phyloP scores from a whole-genome alignment of 2,113 vertebrate genomes.

The Muntiacus reevesi region DNA sequence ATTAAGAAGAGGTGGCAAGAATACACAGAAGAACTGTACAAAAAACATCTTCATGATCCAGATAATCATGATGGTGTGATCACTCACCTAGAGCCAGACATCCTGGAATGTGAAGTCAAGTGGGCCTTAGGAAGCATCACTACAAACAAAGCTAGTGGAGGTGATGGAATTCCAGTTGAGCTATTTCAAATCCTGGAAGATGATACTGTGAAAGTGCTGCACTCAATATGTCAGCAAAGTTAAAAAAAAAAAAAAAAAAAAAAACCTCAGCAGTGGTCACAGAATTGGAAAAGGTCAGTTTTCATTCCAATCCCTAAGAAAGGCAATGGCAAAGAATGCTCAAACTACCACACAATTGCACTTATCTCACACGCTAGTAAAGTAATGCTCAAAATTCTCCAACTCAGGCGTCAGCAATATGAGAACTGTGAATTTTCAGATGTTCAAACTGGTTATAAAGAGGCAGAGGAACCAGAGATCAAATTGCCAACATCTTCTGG shows the following conservation, averaged over 20 bases:
- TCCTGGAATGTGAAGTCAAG: background rate
- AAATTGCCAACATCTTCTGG: background rate
- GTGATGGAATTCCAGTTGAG: background rate
- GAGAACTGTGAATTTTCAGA: background rate
- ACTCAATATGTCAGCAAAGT: background rate
- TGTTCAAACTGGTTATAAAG: background rate
- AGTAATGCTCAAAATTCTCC: background rate
- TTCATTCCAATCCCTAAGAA: background rate
- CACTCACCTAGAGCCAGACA: background rate
- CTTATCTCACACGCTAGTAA: background rate
- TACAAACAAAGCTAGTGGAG: background rate
- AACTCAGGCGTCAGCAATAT: background rate
- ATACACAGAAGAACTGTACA: background rate
- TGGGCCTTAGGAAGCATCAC: background rate
- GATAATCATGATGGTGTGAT: background rate
- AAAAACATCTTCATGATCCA: background rate
- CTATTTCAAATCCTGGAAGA: background rate
- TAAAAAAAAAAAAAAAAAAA: background rate
- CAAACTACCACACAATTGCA: fast-evolving
- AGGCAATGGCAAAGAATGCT: background rate
- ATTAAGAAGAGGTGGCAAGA: background rate
- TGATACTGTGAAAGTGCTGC: background rate
- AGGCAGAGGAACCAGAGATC: background rate
- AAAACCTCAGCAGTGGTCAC: background rate
- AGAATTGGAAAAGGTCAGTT: background rate